These are phyloP conservation scores for Gari tellinella DNA, from an alignment of 2,888 invertebrate genomes.

Conservation along the genomic window DNA sequence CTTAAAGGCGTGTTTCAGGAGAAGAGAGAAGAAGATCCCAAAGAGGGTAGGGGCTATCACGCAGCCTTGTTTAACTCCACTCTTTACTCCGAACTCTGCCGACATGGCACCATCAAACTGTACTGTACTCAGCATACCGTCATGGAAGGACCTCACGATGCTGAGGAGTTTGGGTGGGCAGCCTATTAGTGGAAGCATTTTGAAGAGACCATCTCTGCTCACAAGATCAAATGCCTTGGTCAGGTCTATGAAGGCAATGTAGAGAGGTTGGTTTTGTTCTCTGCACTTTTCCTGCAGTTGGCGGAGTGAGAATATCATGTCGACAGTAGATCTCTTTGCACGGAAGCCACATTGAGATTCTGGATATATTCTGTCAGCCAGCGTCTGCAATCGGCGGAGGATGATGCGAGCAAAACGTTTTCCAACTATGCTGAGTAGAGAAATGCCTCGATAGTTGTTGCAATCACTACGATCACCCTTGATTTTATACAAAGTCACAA, in stretches of 20 bases:
- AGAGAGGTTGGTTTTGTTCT: too few species aligned
- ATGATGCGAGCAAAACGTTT: conserved; percentile 23
- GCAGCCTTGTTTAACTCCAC: neutral
- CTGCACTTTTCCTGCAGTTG: conserved; percentile 10
- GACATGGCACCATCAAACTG: neutral
- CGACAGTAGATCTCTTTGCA: conserved; percentile 11
- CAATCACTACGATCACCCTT: neutral
- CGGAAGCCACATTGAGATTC: conserved; percentile 59
- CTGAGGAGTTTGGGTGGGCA: conserved; percentile 37
- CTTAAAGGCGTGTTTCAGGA: conserved; percentile 3
- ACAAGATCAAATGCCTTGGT: conserved; percentile 47
- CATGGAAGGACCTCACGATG: conserved; percentile 36
- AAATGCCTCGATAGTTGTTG: conserved; percentile 40
- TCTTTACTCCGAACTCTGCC: neutral
- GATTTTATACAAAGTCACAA: too few species aligned
- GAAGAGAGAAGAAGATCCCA: conserved; percentile 1
- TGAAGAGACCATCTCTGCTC: conserved; percentile 35
- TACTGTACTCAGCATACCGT: neutral
- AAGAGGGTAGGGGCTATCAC: too few species aligned
- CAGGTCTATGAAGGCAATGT: conserved; percentile 52
- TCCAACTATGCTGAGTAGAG: conserved; percentile 42
- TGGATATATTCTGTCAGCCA: conserved; percentile 45
- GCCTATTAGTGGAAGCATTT: conserved; percentile 31
- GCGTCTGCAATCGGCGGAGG: conserved; percentile 13
- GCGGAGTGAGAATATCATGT: conserved; percentile 41